phyloP scores from a whole-genome alignment of 2,888 invertebrate genomes.

The Cryptocephalus moraei region DNA sequence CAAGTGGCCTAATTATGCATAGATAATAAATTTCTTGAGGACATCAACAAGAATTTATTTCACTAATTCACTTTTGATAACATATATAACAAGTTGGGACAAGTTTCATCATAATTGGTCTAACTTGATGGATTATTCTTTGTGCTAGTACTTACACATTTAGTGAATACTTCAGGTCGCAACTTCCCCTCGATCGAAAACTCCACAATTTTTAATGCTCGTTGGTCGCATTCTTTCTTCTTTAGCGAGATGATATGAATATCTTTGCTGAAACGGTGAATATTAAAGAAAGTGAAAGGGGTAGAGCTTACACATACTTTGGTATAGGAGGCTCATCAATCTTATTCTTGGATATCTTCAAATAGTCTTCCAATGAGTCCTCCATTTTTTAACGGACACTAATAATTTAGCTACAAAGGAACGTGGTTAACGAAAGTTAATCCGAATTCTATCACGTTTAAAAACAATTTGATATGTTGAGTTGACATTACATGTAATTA shows the following conservation, averaged over 20 bases:
- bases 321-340: constrained; percentile 13
- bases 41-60: too few relatives aligned
- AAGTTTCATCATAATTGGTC: not conserved
- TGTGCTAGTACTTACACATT: constrained; percentile 33
- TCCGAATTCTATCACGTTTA: too few relatives aligned
- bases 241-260: constrained; percentile 21
- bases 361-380: constrained; percentile 33
- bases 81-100: too few relatives aligned
- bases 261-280: constrained; percentile 17
- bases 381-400: constrained; percentile 20
- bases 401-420: too few relatives aligned
- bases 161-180: constrained; percentile 42
- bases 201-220: constrained; percentile 64
- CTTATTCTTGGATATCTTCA: constrained; percentile 23
- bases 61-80: too few relatives aligned
- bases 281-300: constrained; percentile 1
- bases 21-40: too few relatives aligned
- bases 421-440: too few relatives aligned
- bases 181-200: constrained; percentile 54
- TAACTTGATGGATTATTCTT: not conserved
- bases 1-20: too few relatives aligned
- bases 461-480: too few relatives aligned
- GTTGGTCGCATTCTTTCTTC: constrained; percentile 64
- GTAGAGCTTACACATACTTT: constrained; percentile 12
- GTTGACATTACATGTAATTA: too few relatives aligned